A percentile compares a stretch with the other conserved stretches of the same genome.
Evolutionary conservation across 2,113 vertebrate genomes (phyloP).

Genomic region (Pardalotus punctatus): DNA sequence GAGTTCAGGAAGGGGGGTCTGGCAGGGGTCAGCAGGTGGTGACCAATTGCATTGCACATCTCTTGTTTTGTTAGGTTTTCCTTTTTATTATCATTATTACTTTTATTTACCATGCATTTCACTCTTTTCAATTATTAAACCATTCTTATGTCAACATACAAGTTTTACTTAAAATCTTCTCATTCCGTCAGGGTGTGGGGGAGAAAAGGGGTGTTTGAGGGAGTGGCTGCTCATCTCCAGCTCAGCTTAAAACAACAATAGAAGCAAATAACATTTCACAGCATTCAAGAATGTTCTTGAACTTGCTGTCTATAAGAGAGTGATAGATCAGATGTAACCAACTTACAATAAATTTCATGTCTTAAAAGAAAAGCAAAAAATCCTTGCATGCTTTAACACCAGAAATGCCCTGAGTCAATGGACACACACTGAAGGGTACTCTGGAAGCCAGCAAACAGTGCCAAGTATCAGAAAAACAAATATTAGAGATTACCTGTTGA

Average conservation of each 20-base stretch:
- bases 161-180: neutral
- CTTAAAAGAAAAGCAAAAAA: neutral
- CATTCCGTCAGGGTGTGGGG: neutral
- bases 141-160: neutral
- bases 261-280: neutral
- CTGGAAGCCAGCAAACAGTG: neutral
- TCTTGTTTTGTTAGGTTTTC: neutral
- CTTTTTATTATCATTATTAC: neutral
- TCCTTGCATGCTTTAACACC: neutral
- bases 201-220: neutral
- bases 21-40: neutral
- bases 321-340: neutral
- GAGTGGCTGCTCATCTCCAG: neutral
- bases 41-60: neutral
- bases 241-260: neutral
- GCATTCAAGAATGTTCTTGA: neutral
- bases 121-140: neutral
- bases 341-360: neutral
- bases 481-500: neutral
- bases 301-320: neutral
- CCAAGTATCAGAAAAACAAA: neutral
- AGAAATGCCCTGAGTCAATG: neutral
- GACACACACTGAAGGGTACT: neutral
- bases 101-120: neutral
- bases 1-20: neutral